These are phyloP conservation scores for Platycheirus albimanus DNA, from an alignment of 2,888 invertebrate genomes.

Conservation along the genomic window DNA sequence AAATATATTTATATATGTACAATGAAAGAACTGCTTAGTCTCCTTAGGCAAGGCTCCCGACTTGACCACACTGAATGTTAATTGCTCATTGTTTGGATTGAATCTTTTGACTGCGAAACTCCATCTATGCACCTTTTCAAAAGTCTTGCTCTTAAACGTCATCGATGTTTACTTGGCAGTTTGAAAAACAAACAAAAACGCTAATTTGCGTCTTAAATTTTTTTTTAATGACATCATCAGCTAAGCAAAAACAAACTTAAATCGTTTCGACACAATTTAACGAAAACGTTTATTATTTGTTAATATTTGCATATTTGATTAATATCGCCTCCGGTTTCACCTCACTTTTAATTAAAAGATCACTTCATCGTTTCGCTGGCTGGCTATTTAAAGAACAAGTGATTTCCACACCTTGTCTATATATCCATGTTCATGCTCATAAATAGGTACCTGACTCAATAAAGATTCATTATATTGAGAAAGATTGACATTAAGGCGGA, in stretches of 20 bases:
- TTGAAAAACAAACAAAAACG: no score
- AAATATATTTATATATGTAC: no score
- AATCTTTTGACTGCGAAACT: no score
- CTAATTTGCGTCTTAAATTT: neutral
- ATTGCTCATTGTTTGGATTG: no score
- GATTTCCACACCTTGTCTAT: constrained; percentile 26
- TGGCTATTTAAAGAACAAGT: constrained; percentile 30
- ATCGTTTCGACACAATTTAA: constrained; percentile 41
- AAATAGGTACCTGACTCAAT: no score
- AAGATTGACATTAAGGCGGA: neutral
- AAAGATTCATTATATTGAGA: no score
- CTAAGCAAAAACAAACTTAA: constrained; percentile 11
- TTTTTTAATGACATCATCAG: constrained; percentile 46
- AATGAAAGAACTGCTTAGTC: no score
- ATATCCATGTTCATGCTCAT: neutral
- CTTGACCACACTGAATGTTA: no score
- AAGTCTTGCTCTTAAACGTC: no score
- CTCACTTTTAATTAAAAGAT: constrained; percentile 48
- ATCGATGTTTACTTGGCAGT: neutral
- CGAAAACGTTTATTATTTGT: neutral
- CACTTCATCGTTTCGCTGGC: constrained; percentile 16
- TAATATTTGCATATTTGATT: constrained; percentile 49
- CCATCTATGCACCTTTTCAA: no score
- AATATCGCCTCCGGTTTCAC: constrained; percentile 25
- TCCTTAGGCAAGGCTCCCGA: no score